Evolutionary conservation across 2,888 invertebrate species (phyloP).

Genomic region (Leucophora obtusa): DNA sequence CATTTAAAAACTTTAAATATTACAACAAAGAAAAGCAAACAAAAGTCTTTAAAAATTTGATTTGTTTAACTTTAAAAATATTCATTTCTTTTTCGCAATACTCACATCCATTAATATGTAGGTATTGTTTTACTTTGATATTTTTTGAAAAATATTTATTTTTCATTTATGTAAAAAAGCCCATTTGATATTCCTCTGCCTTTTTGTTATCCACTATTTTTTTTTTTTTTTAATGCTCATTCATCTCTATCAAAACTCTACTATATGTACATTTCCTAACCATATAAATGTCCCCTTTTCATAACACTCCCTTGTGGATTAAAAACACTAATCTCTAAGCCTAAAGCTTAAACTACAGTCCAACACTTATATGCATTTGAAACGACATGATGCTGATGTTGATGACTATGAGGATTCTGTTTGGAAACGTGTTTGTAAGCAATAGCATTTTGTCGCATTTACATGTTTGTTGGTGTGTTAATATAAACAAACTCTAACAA

Average conservation of each 20-base stretch:
- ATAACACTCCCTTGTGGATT: constrained; percentile 50
- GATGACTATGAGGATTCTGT: neutral
- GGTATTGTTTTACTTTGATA: constrained; percentile 16
- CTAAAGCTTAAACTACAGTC: constrained; percentile 53
- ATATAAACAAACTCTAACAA: constrained; percentile 16
- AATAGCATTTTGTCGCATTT: constrained; percentile 64
- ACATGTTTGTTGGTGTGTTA: constrained; percentile 53
- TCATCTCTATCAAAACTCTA: constrained; percentile 10
- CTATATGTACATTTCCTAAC: neutral
- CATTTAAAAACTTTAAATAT: no score
- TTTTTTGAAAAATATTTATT: constrained; percentile 28
- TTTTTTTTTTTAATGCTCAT: neutral
- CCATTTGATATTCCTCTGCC: constrained; percentile 23
- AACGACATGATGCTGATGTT: neutral
- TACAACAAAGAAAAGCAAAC: no score
- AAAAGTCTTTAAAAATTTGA: neutral
- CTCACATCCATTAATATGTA: constrained; percentile 33
- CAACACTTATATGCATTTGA: constrained; percentile 14
- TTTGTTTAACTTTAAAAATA: neutral
- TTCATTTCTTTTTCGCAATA: constrained; percentile 28
- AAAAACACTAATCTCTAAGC: constrained; percentile 60
- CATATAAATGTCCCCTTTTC: neutral
- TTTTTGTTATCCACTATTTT: neutral
- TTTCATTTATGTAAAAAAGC: constrained; percentile 44
- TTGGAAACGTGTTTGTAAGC: constrained; percentile 57